Evolutionary conservation across 2,113 vertebrate species (phyloP).

Genomic region (Engraulis encrasicolus): DNA sequence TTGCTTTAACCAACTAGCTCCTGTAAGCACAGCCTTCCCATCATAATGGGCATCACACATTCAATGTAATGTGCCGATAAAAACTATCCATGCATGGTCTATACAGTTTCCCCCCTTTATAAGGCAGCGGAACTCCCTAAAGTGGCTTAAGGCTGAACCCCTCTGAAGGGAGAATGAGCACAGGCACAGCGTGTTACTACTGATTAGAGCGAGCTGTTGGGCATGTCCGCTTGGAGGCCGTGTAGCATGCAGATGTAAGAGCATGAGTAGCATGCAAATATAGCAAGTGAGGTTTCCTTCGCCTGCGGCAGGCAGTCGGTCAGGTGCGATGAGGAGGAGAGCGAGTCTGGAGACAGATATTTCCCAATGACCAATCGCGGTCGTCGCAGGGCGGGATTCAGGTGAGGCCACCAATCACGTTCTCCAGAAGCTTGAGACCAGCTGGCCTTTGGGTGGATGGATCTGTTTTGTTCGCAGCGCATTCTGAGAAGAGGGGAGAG

Average conservation of each 20-base stretch:
- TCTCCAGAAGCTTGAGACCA: slow-evolving; percentile 84
- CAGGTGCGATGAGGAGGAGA: background rate
- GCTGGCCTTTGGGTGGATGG: slow-evolving; percentile 82
- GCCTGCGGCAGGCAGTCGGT: background rate
- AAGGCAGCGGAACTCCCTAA: background rate
- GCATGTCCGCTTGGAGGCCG: background rate
- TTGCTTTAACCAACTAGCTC: background rate
- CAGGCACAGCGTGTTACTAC: background rate
- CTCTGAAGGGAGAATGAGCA: background rate
- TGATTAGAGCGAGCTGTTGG: background rate
- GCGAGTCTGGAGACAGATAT: background rate
- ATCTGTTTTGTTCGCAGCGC: slow-evolving; percentile 72
- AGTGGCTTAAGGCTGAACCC: background rate
- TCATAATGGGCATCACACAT: background rate
- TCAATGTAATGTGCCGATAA: background rate
- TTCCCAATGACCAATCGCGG: background rate
- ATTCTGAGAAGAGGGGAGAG: slow-evolving; percentile 47
- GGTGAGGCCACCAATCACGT: slow-evolving; percentile 61
- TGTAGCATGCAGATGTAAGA: background rate
- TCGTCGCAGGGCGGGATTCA: background rate
- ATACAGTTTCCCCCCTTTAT: background rate
- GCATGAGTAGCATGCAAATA: background rate
- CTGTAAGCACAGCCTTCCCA: background rate
- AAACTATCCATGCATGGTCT: background rate
- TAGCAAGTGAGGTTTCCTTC: background rate